Evolutionary conservation across 2,797 vertebrate species (phyloP).

Genomic region (Chloroceryle inda): DNA sequence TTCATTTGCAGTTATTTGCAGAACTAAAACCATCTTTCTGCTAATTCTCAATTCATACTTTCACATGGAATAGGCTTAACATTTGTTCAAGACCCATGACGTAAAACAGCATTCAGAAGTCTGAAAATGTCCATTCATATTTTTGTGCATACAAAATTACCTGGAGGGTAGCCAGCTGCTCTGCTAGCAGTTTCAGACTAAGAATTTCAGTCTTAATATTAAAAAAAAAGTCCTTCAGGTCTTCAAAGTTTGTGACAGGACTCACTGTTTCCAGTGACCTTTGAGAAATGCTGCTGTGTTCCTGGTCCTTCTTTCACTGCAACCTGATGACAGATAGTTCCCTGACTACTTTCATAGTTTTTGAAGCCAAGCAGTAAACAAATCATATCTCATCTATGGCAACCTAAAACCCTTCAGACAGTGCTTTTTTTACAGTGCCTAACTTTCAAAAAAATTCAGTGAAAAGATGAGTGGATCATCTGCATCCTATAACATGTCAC

Average conservation of each 20-base stretch:
- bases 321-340: not conserved
- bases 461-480: not conserved
- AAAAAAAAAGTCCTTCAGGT: not conserved
- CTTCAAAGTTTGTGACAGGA: not conserved
- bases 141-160: not conserved
- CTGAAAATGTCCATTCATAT: not conserved
- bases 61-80: not conserved
- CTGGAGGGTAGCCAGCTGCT: not conserved
- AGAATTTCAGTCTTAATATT: not conserved
- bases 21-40: not conserved
- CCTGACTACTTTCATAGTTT: not conserved
- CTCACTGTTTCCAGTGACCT: not conserved
- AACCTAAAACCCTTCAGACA: not conserved
- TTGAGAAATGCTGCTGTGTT: not conserved
- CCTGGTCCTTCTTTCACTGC: not conserved
- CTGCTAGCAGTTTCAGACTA: not conserved
- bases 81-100: not conserved
- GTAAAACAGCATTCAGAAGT: not conserved
- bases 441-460: not conserved
- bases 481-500: not conserved
- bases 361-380: not conserved
- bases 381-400: not conserved
- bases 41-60: not conserved
- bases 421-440: not conserved
- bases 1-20: not conserved